Base-by-base conservation (phyloP, 2,113 vertebrate species). In the Vanacampus margaritifer region DNA sequence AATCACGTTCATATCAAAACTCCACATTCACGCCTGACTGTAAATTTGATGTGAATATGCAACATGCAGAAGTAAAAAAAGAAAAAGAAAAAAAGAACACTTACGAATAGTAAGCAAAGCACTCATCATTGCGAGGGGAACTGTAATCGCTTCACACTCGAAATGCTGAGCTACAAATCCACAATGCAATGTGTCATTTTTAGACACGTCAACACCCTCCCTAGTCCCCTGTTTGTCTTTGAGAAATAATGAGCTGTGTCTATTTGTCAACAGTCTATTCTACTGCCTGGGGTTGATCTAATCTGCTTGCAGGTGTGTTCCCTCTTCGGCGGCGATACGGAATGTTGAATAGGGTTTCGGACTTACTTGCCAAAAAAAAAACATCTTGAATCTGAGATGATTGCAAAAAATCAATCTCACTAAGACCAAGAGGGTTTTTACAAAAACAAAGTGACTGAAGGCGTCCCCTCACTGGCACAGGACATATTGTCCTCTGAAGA, bases 171-270 rank as follows among this genome's bases (percentile, higher is more conserved):
- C n/a, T 8, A 4, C 60, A 24, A 62, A 62, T 62, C 21, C 19
- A 37, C 58, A 45, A 41, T 10, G 12, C 19, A 10, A 7, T 36
- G 51, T 28, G 51, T 65, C 4, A 17, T 37, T 36, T 62, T 62
- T 43, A 41, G 36, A 28, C 16, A 68, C 23, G 63, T 36, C 14
- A 19, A 23, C 54, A 23, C 5, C 66, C 43, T 61, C 41, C 65
- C 51, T 37, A 60, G 62, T 62, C 48, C 65, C 23, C 14, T 21
- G 48, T 78, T 67, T 64, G 54, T 70, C 69, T 72, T 53, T 28
- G 28, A 68, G 72, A 68, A 81, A 78, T 83, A 84, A 84, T 81
- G 76, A 80, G 71, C 61, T 72, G 65, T 59, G 60, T 84, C 79
- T 76, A 80, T 79, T 75, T 62, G 60, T 67, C 60, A 72, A 24